A percentile compares a stretch with the other conserved stretches of the same genome.
These are phyloP conservation scores for Nomia melanderi DNA, from an alignment of 1,140 invertebrate species.

Conservation along the genomic window DNA sequence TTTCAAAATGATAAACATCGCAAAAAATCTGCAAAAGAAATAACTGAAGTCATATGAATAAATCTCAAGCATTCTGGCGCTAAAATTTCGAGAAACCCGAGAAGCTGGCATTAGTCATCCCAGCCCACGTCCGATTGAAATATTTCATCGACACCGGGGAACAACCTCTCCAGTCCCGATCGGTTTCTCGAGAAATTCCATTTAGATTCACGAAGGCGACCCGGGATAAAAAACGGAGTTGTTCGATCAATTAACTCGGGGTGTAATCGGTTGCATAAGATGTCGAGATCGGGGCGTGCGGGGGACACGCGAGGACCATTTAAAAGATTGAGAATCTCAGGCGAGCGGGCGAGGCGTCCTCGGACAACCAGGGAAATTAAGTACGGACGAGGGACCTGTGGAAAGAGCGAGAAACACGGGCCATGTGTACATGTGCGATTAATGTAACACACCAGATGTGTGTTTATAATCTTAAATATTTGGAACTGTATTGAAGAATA, in stretches of 20 bases:
- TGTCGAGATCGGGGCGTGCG: neutral
- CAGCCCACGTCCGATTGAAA: neutral
- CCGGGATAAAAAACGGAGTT: neutral
- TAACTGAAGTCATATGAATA: no score
- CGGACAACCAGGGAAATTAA: constrained; percentile 17
- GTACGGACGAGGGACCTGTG: no score
- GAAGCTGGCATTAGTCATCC: no score
- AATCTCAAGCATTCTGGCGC: no score
- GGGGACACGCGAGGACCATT: neutral
- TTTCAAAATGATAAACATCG: no score
- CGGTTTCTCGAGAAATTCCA: neutral
- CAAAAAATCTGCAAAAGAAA: no score
- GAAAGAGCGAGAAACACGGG: no score
- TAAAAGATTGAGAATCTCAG: neutral
- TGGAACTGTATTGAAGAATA: no score
- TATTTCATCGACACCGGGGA: neutral
- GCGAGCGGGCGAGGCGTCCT: neutral
- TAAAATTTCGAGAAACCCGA: no score
- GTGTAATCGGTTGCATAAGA: neutral
- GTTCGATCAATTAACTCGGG: constrained; percentile 4
- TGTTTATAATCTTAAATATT: no score
- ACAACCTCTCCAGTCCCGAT: neutral
- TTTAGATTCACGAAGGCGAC: neutral
- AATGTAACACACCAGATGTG: no score
- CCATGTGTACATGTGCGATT: no score